Base-by-base conservation (phyloP, 2,797 vertebrate genomes). In the Xenopus petersii region DNA sequence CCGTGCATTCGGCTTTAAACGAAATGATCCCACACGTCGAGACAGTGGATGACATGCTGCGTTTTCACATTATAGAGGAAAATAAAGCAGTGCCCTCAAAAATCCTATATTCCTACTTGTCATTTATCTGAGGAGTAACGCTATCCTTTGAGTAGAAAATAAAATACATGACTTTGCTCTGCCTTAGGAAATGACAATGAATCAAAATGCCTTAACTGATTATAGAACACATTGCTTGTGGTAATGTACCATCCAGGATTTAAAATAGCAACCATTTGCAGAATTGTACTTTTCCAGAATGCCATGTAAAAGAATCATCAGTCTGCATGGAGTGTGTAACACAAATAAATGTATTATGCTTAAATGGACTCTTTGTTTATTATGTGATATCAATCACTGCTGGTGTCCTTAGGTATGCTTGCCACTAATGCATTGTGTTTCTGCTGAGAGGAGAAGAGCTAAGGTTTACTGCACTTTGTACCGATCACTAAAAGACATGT, bases 211-310 rank as follows among this genome's bases (percentile, higher is more conserved):
- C 75, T 71, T 71, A 71, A 67, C 68, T 67, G 75, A 77, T 77
- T 77, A 77, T 51, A 71, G 63, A 67, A 77, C 62, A 66, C 75
- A 77, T 77, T 75, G 75, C 77, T 77, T 76, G 79, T 68, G 79
- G 70, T 80, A 74, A 80, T 66, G 71, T 67, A 26, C 67, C 73
- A 73, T 16, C 54, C 42, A 64, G 75, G 67, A n/a, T 74, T 21
- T 65, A 48, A 73, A 76, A 80, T 77, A 75, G 75, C 67, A 51
- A 66, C 71, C 59, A 73, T 73, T 74, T 79, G 60, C 42, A 60
- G 76, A 73, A 64, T 73, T 68, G 67, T 63, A 58, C 74, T 70
- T 79, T 71, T 74, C 70, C 58, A 75, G 75, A 70, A 73, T 78
- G 74, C 78, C 71, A 70, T 70, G 79, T 67, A 48, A 80, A 73